Evolutionary conservation across 2,888 invertebrate genomes (phyloP), one percentile per base, ranked within the genome.

Genomic region (Caenorhabditis auriculariae): DNA sequence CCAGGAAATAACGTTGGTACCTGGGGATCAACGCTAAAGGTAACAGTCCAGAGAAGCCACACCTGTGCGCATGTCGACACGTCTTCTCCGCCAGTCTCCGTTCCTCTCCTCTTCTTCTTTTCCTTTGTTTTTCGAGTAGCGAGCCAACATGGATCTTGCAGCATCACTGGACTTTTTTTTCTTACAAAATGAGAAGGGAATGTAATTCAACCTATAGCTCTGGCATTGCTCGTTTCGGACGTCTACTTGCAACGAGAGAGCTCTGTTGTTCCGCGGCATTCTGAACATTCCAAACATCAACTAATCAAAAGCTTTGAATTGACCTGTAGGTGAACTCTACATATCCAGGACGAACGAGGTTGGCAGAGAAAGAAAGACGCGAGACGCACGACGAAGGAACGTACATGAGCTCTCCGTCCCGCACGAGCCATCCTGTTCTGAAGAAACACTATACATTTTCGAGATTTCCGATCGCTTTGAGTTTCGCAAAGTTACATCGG

Each of bases 1-100:
- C 86, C 86, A 87, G 52, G 84, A 84, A 17, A 87, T 81, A 28
- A 86, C 83, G 75, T 86, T 86, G 48, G 84, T 80, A 1, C 86
- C 86, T 49, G 35, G 3, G 38, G 38, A 35, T n/a, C 1, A n/a
- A 44, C 12, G 27, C 24, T 23, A 26, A 45, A 45, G 17, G 15
- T 15, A 45, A 23, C 17, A 19, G 2, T 19, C n/a, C n/a, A n/a
- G n/a, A n/a, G n/a, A n/a, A n/a, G n/a, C n/a, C n/a, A n/a, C 29
- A 24, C 69, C 69, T 3, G 53, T 46, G 27, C 53, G 83, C 42
- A 87, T 75, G 3, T 81, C 67, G 6, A 80, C 45, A 4, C 66
- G 51, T 35, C 74, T 66, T 15, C 67, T 60, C 19, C 53, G 42
- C 72, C 74, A 77, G 35, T 72, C 74, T 0, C 68, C 74, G 37